phyloP scores from a whole-genome alignment of 2,113 vertebrate species.

The Lepus americanus region DNA sequence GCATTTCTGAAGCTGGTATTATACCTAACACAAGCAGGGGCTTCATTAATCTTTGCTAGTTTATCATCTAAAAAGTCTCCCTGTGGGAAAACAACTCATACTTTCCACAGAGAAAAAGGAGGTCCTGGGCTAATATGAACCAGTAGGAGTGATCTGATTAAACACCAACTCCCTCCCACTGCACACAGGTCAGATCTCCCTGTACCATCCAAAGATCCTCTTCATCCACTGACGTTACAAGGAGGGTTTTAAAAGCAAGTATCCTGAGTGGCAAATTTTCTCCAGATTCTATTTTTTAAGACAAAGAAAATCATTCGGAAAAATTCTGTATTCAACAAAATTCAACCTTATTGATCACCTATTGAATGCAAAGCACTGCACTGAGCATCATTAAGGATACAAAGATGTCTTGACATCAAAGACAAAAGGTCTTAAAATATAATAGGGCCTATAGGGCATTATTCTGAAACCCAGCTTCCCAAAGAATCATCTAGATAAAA shows the following conservation, averaged over 20 bases:
- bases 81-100: background rate
- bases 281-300: slow-evolving; percentile 12
- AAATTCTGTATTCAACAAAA: slow-evolving; percentile 42
- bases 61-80: background rate
- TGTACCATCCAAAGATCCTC: background rate
- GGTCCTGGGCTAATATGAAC: background rate
- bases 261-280: background rate
- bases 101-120: background rate
- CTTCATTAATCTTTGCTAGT: background rate
- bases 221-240: background rate
- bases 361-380: background rate
- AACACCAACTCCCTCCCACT: background rate
- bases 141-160: background rate
- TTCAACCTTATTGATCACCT: background rate
- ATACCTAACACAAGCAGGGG: background rate
- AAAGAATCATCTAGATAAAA: background rate
- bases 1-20: background rate
- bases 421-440: background rate
- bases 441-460: background rate
- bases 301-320: slow-evolving; percentile 6
- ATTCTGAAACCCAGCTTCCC: background rate
- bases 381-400: background rate
- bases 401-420: slow-evolving; percentile 15
- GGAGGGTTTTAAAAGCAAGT: background rate
- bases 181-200: background rate